These are phyloP conservation scores for Drosophila pallidifrons DNA, from an alignment of 1,140 invertebrate species.

Conservation along the genomic window DNA sequence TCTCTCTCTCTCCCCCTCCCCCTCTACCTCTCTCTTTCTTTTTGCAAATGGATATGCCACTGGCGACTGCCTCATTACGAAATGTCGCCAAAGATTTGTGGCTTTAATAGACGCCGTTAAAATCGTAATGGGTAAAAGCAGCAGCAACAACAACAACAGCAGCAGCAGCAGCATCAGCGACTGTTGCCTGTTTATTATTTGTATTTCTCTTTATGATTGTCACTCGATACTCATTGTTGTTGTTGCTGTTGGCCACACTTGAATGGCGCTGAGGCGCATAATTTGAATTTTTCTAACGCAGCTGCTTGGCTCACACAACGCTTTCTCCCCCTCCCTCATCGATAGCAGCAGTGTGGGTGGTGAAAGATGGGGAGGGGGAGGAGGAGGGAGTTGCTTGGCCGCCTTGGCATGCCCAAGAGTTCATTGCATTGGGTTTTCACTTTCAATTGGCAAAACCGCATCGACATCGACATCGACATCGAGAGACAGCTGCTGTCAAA, in stretches of 20 bases:
- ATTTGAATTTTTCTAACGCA: conserved; percentile 62
- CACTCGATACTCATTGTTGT: conserved; percentile 46
- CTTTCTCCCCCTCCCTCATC: conserved; percentile 20
- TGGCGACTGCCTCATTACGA: conserved; percentile 47
- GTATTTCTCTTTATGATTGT: conserved; percentile 47
- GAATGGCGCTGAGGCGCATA: conserved; percentile 38
- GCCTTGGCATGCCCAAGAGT: conserved; percentile 46
- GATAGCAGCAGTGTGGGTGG: background rate
- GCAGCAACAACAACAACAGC: conserved; percentile 5
- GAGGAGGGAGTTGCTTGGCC: conserved; percentile 45
- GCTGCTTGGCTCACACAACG: conserved; percentile 26
- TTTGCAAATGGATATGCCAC: conserved; percentile 17
- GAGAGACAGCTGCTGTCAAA: conserved; percentile 43
- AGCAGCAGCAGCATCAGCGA: background rate
- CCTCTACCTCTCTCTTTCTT: background rate
- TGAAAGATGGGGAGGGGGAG: background rate
- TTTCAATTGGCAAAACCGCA: conserved; percentile 58
- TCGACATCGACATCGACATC: conserved; percentile 19
- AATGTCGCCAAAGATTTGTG: conserved; percentile 59
- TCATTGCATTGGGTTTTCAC: conserved; percentile 55
- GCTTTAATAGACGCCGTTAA: conserved; percentile 51
- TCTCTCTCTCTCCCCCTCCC: background rate
- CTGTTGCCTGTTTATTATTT: conserved; percentile 30
- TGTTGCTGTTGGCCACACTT: conserved; percentile 41
- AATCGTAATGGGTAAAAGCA: conserved; percentile 54